Conservation (phyloP, 2,888 invertebrate species). For the Drosophila villosipedis region DNA sequence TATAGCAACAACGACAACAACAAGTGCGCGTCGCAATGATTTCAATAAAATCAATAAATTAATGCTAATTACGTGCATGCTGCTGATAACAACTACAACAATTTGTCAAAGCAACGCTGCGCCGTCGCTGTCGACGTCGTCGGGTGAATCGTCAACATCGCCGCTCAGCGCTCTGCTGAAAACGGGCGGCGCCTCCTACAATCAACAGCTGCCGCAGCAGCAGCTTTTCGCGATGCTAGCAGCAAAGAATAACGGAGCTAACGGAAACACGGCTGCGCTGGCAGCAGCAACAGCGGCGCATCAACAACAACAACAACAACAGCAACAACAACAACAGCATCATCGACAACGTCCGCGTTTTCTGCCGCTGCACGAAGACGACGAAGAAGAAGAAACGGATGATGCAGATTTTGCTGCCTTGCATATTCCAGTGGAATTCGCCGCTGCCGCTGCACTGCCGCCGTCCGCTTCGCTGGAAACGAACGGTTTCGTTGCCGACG, state of each 20-base stretch:
- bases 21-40: conserved; percentile 54
- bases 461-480: conserved; percentile 79
- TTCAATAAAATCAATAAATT: conserved; percentile 83
- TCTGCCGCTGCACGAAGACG: conserved; percentile 60
- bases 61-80: conserved; percentile 75
- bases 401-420: conserved; percentile 62
- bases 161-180: conserved; percentile 69
- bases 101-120: conserved; percentile 74
- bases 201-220: conserved; percentile 76
- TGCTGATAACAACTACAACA: conserved; percentile 79
- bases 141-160: conserved; percentile 40
- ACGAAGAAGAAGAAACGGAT: conserved; percentile 54
- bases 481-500: conserved; percentile 81
- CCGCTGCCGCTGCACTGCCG: conserved; percentile 33
- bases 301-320: conserved; percentile 20
- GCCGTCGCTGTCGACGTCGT: conserved; percentile 46
- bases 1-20: conserved; percentile 29
- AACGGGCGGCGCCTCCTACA: conserved; percentile 75
- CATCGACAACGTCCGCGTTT: conserved; percentile 60
- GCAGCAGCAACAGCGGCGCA: conserved; percentile 37
- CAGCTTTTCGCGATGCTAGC: conserved; percentile 80
- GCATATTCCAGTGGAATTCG: conserved; percentile 62
- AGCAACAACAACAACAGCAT: conserved; percentile 17
- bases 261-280: conserved; percentile 35
- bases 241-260: conserved; percentile 63